Conservation (phyloP, 2,888 invertebrate genomes). For the Molorchus minor region DNA sequence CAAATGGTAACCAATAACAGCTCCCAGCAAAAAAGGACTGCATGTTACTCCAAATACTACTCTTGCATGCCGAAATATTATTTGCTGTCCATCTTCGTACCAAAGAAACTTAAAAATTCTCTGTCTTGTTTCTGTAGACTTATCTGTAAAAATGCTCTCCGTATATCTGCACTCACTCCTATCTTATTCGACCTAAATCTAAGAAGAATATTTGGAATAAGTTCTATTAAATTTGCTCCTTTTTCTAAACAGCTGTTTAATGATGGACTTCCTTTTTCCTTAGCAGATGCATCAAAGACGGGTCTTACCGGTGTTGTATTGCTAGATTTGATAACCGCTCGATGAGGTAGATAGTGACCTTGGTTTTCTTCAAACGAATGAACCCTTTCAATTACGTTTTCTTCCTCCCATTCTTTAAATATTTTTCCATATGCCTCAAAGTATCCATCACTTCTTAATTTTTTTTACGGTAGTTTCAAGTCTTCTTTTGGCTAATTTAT, state of each 20-base stretch:
- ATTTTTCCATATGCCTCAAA: background rate
- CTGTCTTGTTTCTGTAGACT: constrained; percentile 41
- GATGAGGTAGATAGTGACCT: background rate
- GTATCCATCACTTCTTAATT: background rate
- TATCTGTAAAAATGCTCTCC: constrained; percentile 51
- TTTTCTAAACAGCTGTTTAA: constrained; percentile 26
- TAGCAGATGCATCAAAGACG: background rate
- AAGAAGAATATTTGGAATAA: constrained; percentile 30
- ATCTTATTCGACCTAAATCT: constrained; percentile 36
- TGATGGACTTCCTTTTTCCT: background rate
- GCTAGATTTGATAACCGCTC: background rate
- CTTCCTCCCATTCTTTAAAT: background rate
- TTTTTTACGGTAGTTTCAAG: background rate
- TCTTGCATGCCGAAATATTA: constrained; percentile 23
- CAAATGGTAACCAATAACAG: constrained; percentile 29
- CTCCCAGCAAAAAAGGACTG: constrained; percentile 33
- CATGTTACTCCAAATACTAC: constrained; percentile 32
- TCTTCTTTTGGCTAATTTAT: background rate
- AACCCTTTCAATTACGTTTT: background rate
- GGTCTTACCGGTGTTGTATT: background rate
- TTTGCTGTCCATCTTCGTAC: constrained; percentile 29
- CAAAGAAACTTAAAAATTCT: constrained; percentile 47
- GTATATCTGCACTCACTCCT: constrained; percentile 46
- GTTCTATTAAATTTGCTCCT: constrained; percentile 35
- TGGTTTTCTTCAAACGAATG: background rate